phyloP scores from a whole-genome alignment of 2,797 vertebrate species.

The Spheniscus humboldti region DNA sequence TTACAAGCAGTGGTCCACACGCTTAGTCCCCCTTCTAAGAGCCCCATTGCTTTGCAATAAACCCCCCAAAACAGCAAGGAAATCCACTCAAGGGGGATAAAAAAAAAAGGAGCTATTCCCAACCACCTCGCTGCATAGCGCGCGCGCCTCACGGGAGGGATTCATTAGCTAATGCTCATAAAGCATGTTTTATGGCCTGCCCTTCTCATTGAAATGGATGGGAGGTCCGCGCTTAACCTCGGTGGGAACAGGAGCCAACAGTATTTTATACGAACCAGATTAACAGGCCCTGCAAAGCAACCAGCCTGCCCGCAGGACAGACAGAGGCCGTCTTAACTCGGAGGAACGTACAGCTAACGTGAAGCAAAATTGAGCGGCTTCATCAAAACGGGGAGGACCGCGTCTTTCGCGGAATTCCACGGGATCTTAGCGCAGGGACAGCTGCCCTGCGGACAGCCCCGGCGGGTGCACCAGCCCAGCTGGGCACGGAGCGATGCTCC shows the following conservation, averaged over 20 bases:
- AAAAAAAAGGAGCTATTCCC: not conserved
- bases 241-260: not conserved
- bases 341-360: rapidly evolving
- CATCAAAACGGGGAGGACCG: rapidly evolving
- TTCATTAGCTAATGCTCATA: not conserved
- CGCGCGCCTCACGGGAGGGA: not conserved
- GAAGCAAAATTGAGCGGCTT: rapidly evolving
- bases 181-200: not conserved
- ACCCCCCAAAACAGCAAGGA: rapidly evolving
- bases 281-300: not conserved
- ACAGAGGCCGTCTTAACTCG: rapidly evolving
- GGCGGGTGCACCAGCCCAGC: no score
- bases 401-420: rapidly evolving
- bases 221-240: constrained; percentile 21
- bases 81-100: not conserved
- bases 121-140: rapidly evolving
- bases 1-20: rapidly evolving
- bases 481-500: rapidly evolving
- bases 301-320: not conserved
- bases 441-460: not conserved
- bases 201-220: not conserved
- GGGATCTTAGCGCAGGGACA: rapidly evolving
- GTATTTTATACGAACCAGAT: not conserved
- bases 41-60: rapidly evolving
- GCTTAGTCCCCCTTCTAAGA: rapidly evolving